These are phyloP conservation scores for Tribolium castaneum DNA, from an alignment of 1,140 invertebrate genomes.

Conservation along the genomic window DNA sequence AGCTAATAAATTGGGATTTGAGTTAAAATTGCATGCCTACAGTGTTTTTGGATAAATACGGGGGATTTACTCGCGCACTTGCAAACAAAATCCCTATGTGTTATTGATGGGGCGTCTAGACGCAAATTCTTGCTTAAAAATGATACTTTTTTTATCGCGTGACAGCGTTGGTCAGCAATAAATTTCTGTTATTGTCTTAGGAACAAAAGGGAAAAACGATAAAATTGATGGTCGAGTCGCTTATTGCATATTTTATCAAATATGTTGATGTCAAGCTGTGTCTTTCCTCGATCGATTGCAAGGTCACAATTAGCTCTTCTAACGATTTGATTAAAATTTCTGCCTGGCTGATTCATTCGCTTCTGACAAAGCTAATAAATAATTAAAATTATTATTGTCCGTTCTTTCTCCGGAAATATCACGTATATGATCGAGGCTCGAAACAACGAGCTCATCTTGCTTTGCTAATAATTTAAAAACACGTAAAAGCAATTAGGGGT, in stretches of 20 bases:
- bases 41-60: background rate
- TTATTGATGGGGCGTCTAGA: background rate
- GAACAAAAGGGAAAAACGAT: background rate
- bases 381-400: background rate
- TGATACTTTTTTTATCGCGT: background rate
- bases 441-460: slow-evolving; percentile 10
- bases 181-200: slow-evolving; percentile 16
- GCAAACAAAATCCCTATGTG: background rate
- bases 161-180: slow-evolving; percentile 6
- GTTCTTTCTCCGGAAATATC: background rate
- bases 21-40: background rate
- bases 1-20: slow-evolving; percentile 19
- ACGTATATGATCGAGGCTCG: background rate
- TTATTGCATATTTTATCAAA: slow-evolving; percentile 7
- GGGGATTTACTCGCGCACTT: background rate
- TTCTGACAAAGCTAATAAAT: background rate
- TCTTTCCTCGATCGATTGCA: background rate
- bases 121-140: background rate
- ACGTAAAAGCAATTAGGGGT: slow-evolving; percentile 23
- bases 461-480: slow-evolving; percentile 20
- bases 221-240: background rate
- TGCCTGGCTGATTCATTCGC: background rate
- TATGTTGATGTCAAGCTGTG: background rate
- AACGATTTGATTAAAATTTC: background rate
- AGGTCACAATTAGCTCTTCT: background rate